Evolutionary conservation across 2,797 vertebrate species (phyloP).

Genomic region (Hylomyscus alleni): DNA sequence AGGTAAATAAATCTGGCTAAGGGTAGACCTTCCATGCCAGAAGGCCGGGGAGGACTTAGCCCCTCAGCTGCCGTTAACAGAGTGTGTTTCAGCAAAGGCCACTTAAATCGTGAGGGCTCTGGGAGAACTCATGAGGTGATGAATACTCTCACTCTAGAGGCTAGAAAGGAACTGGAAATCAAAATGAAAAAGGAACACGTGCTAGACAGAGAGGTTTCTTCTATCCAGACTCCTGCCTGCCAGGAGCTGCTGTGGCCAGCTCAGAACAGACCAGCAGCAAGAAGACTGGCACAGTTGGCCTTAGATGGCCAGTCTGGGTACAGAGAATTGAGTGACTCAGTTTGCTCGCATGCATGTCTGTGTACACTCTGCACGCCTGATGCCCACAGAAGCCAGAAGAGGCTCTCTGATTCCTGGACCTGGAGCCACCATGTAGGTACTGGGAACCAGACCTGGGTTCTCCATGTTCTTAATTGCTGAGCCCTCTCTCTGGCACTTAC

Average conservation of each 20-base stretch:
- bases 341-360: neutral
- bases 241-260: neutral
- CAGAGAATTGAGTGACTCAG: neutral
- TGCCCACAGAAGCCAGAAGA: neutral
- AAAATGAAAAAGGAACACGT: neutral
- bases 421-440: neutral
- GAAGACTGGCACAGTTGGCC: neutral
- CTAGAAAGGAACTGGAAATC: conserved; percentile 34
- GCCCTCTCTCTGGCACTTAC: neutral
- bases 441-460: neutral
- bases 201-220: neutral
- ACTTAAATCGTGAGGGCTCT: neutral
- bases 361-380: neutral
- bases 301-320: neutral
- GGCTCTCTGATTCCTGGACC: neutral
- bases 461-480: neutral
- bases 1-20: conserved; percentile 42
- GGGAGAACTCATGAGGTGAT: neutral
- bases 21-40: conserved; percentile 31
- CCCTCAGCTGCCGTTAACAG: neutral
- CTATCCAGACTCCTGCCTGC: neutral
- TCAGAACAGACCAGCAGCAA: neutral
- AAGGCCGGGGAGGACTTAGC: neutral
- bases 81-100: conserved; percentile 43
- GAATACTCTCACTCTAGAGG: neutral